Evolutionary conservation across 2,113 vertebrate genomes (phyloP).

Genomic region (Leptocoma aspasia): DNA sequence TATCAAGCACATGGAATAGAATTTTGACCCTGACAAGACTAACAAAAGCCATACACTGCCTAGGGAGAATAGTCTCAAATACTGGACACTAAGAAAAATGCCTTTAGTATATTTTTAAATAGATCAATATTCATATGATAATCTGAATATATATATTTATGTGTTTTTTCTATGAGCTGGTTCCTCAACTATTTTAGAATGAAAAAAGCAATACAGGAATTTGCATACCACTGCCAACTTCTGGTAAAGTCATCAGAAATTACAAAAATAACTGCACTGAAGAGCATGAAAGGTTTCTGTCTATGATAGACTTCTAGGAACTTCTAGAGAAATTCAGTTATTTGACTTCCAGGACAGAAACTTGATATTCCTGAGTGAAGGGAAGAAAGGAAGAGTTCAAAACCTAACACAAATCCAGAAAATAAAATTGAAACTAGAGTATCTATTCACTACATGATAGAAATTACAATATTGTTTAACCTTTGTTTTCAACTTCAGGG

Average conservation of each 20-base stretch:
- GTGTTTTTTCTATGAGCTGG: background rate
- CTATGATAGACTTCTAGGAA: background rate
- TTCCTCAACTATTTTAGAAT: slow-evolving; percentile 19
- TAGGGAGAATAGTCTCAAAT: background rate
- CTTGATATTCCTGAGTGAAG: background rate
- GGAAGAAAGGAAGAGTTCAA: background rate
- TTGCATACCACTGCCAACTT: slow-evolving; percentile 1
- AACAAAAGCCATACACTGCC: background rate
- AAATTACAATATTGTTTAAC: background rate
- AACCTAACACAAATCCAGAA: background rate
- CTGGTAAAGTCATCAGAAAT: slow-evolving; percentile 37
- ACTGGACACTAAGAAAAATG: background rate
- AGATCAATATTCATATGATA: background rate
- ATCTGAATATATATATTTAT: background rate
- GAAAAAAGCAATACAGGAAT: slow-evolving; percentile 32
- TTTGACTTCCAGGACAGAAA: background rate
- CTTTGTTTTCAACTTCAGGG: background rate
- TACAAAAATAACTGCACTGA: slow-evolving; percentile 41
- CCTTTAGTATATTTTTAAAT: background rate
- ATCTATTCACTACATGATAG: background rate
- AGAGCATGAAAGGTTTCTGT: slow-evolving; percentile 1
- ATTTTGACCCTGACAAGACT: background rate
- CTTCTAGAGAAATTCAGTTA: background rate
- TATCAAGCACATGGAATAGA: background rate
- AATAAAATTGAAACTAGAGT: background rate